A percentile compares a stretch with the other conserved stretches of the same genome.
phyloP scores from a whole-genome alignment of 2,888 invertebrate species.

The Caenorhabditis macrosperma region DNA sequence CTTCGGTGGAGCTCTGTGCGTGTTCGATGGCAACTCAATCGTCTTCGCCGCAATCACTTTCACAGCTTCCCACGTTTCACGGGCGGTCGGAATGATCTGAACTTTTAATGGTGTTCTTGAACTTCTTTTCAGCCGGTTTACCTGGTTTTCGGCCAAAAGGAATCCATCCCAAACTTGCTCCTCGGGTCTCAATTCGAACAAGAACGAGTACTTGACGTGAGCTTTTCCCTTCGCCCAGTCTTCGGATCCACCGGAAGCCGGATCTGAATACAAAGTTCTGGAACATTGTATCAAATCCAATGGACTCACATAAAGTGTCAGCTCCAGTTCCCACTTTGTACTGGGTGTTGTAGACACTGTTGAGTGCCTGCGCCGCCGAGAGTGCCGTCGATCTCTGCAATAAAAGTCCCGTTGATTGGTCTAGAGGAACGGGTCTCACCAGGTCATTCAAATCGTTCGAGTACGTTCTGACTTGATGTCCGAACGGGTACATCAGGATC shows the following conservation, averaged over 20 bases:
- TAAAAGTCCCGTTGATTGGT: background rate
- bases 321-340: conserved; percentile 80
- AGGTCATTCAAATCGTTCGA: conserved; percentile 76
- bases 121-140: background rate
- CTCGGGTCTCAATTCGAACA: conserved; percentile 79
- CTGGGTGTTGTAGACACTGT: conserved; percentile 76
- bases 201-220: conserved; percentile 78
- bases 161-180: conserved; percentile 80
- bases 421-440: conserved; percentile 41
- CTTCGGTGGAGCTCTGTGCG: conserved; percentile 60
- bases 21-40: conserved; percentile 55
- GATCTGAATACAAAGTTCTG: conserved; percentile 58
- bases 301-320: conserved; percentile 74
- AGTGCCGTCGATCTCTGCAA: conserved; percentile 76
- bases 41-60: conserved; percentile 78
- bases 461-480: conserved; percentile 78
- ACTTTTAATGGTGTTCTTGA: background rate
- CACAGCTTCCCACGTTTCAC: conserved; percentile 80
- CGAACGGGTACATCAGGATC: conserved; percentile 80
- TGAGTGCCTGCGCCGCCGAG: conserved; percentile 75
- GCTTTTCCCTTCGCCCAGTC: conserved; percentile 80
- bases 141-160: conserved; percentile 77
- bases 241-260: conserved; percentile 77
- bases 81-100: conserved; percentile 78
- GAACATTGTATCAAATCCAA: no score